A percentile compares a stretch with the other conserved stretches of the same genome.
Conservation (phyloP, 2,113 vertebrate species). For the Poecile atricapillus region DNA sequence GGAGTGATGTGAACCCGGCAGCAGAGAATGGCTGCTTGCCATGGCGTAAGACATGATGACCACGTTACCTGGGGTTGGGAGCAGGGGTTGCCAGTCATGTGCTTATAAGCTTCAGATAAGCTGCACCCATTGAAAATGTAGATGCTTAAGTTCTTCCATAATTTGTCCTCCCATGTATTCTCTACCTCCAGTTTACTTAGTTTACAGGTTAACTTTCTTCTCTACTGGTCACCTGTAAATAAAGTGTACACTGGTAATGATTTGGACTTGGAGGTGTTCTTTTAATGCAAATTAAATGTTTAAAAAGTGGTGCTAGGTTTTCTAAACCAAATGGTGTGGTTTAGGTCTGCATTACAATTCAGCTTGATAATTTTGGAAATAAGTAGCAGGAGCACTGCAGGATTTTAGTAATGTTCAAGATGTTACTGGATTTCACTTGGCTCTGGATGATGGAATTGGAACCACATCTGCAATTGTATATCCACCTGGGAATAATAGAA, state of each 20-base stretch:
- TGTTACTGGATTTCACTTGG: background rate
- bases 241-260: background rate
- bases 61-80: background rate
- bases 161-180: background rate
- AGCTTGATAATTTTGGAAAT: background rate
- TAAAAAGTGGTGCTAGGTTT: background rate
- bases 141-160: background rate
- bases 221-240: background rate
- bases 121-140: background rate
- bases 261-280: background rate
- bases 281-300: background rate
- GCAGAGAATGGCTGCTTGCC: background rate
- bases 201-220: background rate
- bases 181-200: background rate
- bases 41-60: fast-evolving
- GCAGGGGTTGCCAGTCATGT: fast-evolving
- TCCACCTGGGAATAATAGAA: background rate
- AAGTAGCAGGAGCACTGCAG: background rate
- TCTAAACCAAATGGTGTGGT: background rate
- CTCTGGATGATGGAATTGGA: background rate
- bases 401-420: background rate
- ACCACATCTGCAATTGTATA: background rate
- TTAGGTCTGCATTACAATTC: background rate
- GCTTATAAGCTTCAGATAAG: background rate
- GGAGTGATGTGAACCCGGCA: fast-evolving